These are phyloP conservation scores for Sphyrna mokarran DNA, from an alignment of 2,113 vertebrate genomes.

Conservation along the genomic window DNA sequence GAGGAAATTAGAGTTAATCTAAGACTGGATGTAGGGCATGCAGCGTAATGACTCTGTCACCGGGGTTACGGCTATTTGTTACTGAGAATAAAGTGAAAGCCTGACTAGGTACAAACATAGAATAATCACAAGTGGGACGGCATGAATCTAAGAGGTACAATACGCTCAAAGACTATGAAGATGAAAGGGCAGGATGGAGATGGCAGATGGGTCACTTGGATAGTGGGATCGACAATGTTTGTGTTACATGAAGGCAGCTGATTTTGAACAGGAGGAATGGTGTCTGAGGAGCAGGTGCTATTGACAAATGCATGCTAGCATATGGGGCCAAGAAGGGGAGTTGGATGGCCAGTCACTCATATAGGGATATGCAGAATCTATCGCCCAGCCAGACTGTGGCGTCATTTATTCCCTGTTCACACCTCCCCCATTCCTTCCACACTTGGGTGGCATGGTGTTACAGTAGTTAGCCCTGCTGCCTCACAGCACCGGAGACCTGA, in stretches of 20 bases:
- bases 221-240: neutral
- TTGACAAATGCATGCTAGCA: neutral
- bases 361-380: neutral
- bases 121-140: neutral
- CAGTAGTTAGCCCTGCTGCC: too few species aligned
- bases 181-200: neutral
- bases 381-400: neutral
- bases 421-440: neutral
- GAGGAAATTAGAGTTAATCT: neutral
- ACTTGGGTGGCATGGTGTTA: neutral
- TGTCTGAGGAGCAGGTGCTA: neutral
- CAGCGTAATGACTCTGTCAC: neutral
- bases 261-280: neutral
- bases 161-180: neutral
- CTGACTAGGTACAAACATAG: neutral
- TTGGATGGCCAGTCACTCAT: neutral
- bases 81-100: neutral
- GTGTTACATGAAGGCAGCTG: neutral
- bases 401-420: neutral
- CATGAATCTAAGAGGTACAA: neutral
- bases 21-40: neutral
- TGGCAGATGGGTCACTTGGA: neutral
- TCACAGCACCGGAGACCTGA: too few species aligned
- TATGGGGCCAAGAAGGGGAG: neutral
- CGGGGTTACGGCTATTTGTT: neutral